A percentile compares a stretch with the other conserved stretches of the same genome.
Evolutionary conservation across 2,888 invertebrate genomes (phyloP).

Genomic region (Nudaria mundana): DNA sequence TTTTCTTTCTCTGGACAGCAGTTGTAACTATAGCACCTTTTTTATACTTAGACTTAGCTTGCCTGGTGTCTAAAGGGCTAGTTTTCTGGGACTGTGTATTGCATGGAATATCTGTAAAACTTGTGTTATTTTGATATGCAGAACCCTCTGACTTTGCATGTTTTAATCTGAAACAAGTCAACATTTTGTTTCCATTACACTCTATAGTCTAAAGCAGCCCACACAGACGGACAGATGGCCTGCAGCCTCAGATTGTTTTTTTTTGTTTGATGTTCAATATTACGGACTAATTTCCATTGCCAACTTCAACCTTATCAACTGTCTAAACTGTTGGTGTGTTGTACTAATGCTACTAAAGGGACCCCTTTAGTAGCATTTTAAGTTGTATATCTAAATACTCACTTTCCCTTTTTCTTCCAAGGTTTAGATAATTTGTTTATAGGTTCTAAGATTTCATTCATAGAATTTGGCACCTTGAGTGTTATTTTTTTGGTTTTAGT

Average conservation of each 20-base stretch:
- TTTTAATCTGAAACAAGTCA: conserved; percentile 60
- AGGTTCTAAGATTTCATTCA: conserved; percentile 62
- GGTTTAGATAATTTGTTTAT: conserved; percentile 58
- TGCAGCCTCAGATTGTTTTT: too few relatives aligned
- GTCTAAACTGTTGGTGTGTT: too few relatives aligned
- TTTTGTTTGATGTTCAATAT: too few relatives aligned
- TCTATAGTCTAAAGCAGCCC: too few relatives aligned
- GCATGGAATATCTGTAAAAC: conserved; percentile 70
- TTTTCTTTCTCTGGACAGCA: conserved; percentile 71
- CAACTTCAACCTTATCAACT: too few relatives aligned
- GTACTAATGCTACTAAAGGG: too few relatives aligned
- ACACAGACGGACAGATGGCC: too few relatives aligned
- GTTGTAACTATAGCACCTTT: conserved; percentile 83
- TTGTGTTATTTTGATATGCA: conserved; percentile 60
- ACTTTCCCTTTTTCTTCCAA: conserved; percentile 77
- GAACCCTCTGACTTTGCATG: conserved; percentile 62
- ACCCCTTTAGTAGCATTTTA: too few relatives aligned
- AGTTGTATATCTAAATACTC: too few relatives aligned
- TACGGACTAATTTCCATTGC: too few relatives aligned
- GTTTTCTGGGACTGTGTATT: conserved; percentile 52
- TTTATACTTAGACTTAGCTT: conserved; percentile 76
- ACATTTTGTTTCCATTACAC: too few relatives aligned
- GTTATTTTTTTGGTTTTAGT: conserved; percentile 65
- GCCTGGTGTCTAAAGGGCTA: conserved; percentile 44
- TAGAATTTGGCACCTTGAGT: conserved; percentile 66